Percentiles rank a stretch among this genome's conserved stretches.
These are phyloP conservation scores for Sinosuthora webbiana DNA, from an alignment of 2,113 vertebrate genomes.

Conservation along the genomic window DNA sequence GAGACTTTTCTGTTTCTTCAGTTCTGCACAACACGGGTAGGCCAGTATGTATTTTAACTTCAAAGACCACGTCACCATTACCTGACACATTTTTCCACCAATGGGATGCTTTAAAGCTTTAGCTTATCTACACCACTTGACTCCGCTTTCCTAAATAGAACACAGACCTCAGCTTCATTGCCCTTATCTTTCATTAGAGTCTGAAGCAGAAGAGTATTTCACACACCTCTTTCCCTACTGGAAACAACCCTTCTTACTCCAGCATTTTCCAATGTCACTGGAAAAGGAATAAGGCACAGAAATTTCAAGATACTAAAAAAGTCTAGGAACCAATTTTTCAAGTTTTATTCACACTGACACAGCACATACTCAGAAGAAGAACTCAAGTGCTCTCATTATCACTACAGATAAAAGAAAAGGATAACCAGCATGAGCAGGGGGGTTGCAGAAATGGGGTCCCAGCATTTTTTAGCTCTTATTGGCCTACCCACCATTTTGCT, in stretches of 20 bases:
- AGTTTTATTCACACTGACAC: background rate
- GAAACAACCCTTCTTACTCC: background rate
- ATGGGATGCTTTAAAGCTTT: background rate
- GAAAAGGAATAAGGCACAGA: background rate
- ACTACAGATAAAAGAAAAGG: background rate
- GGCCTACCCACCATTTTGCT: constrained; percentile 4
- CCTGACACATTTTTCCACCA: background rate
- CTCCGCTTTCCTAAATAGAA: background rate
- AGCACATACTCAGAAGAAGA: background rate
- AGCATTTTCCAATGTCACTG: background rate
- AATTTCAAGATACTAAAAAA: background rate
- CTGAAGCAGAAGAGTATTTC: background rate
- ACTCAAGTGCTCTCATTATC: background rate
- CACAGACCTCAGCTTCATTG: background rate
- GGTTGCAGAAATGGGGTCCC: background rate
- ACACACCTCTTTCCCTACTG: background rate
- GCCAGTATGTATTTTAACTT: background rate
- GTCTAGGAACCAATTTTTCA: background rate
- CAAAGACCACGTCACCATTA: background rate
- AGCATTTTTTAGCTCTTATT: constrained; percentile 1
- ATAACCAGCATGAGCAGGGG: background rate
- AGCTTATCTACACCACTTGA: background rate
- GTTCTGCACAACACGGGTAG: background rate
- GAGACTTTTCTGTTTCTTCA: background rate
- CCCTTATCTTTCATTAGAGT: background rate